A percentile compares a stretch with the other conserved stretches of the same genome.
Evolutionary conservation across 2,113 vertebrate species (phyloP).

Genomic region (Todiramphus chloris): DNA sequence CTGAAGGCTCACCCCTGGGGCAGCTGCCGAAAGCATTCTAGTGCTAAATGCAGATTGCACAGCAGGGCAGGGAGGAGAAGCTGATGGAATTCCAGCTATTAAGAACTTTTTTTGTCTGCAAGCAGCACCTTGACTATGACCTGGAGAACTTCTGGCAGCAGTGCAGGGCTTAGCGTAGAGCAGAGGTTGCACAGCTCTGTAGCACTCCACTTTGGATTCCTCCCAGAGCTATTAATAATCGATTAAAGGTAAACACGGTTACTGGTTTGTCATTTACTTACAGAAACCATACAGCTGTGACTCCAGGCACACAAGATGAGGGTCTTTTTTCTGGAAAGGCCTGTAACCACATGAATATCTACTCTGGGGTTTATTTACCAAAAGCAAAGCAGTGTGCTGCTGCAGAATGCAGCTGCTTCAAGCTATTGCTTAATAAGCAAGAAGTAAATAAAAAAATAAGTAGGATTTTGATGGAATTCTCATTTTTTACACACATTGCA

Average conservation of each 20-base stretch:
- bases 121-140: background rate
- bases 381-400: background rate
- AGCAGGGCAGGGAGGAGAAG: background rate
- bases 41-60: background rate
- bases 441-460: background rate
- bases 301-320: background rate
- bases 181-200: background rate
- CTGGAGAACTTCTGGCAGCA: background rate
- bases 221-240: background rate
- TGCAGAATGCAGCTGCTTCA: background rate
- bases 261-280: background rate
- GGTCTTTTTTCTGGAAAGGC: background rate
- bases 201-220: background rate
- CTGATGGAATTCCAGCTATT: background rate
- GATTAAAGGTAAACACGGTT: background rate
- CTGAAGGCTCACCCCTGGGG: background rate
- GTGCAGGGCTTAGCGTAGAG: background rate
- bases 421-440: background rate
- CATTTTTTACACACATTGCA: background rate
- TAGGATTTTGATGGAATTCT: background rate
- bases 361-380: background rate
- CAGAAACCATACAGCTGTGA: background rate
- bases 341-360: rapidly evolving
- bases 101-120: background rate
- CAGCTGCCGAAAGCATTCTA: background rate